A percentile compares a stretch with the other conserved stretches of the same genome.
phyloP scores from a whole-genome alignment of 2,888 invertebrate genomes.

The Drosophila leonis region DNA sequence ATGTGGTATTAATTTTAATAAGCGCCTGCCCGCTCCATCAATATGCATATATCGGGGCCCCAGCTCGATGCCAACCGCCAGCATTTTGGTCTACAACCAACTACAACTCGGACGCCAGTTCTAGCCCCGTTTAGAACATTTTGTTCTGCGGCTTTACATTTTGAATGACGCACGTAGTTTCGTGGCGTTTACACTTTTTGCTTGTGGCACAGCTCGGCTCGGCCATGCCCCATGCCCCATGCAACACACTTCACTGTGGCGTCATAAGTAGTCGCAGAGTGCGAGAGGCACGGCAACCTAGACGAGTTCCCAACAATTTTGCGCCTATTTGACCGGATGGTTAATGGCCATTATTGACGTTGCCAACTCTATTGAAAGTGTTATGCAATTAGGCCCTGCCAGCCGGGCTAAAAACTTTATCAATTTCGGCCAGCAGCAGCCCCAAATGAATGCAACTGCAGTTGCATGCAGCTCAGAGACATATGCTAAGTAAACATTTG shows the following conservation, averaged over 20 bases:
- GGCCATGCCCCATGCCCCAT: not conserved
- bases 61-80: constrained; percentile 10
- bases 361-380: constrained; percentile 72
- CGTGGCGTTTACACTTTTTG: constrained; percentile 68
- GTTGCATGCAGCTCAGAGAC: not conserved
- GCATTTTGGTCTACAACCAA: not conserved
- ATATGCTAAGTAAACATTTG: not conserved
- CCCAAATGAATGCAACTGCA: not conserved
- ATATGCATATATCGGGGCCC: constrained; percentile 49
- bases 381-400: constrained; percentile 48
- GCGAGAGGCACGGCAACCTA: constrained; percentile 12
- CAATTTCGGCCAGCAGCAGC: not conserved
- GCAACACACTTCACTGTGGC: constrained; percentile 13
- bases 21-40: constrained; percentile 62
- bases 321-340: constrained; percentile 43
- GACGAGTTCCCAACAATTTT: constrained; percentile 43
- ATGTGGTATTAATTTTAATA: constrained; percentile 84
- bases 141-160: constrained; percentile 49
- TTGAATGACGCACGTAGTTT: constrained; percentile 54
- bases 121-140: constrained; percentile 37
- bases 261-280: not conserved
- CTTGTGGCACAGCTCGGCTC: constrained; percentile 29
- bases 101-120: constrained; percentile 8
- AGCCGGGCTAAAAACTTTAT: constrained; percentile 10
- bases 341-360: constrained; percentile 45